Conservation (phyloP, 1,140 invertebrate genomes). For the Neocloeon triangulifer region DNA sequence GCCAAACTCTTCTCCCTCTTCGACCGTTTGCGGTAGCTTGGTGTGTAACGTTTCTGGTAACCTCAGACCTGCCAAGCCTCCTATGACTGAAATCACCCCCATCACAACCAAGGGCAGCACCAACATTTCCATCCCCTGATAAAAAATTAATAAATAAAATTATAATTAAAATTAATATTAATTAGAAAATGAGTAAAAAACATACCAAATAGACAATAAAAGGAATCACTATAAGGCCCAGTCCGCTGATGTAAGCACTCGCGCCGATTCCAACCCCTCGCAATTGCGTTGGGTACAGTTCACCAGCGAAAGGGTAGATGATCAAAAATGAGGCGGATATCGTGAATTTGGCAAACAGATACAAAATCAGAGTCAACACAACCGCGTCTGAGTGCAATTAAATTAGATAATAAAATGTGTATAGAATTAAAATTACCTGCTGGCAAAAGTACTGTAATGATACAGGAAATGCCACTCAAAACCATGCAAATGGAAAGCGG, state of each 20-base stretch:
- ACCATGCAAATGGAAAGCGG: slow-evolving; percentile 64
- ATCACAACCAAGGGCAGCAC: slow-evolving; percentile 58
- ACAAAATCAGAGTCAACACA: slow-evolving; percentile 45
- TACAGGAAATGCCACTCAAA: slow-evolving; percentile 51
- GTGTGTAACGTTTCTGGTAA: slow-evolving; percentile 62
- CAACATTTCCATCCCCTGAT: slow-evolving; percentile 58
- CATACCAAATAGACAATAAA: slow-evolving; percentile 72
- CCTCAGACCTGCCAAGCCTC: slow-evolving; percentile 49
- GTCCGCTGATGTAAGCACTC: slow-evolving; percentile 64
- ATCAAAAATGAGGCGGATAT: slow-evolving; percentile 79
- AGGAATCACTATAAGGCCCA: slow-evolving; percentile 70
- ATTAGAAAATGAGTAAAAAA: no score
- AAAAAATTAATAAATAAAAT: no score
- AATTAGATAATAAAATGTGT: no score
- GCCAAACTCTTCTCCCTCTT: slow-evolving; percentile 73
- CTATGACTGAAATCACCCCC: slow-evolving; percentile 52
- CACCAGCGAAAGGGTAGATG: slow-evolving; percentile 75
- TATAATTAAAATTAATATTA: no score
- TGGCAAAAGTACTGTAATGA: slow-evolving; percentile 56
- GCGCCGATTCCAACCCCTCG: slow-evolving; percentile 71
- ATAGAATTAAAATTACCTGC: no score
- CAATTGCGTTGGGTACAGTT: slow-evolving; percentile 67
- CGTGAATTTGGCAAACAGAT: slow-evolving; percentile 67
- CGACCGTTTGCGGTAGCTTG: slow-evolving; percentile 54
- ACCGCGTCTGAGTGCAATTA: slow-evolving; percentile 40